A percentile compares a stretch with the other conserved stretches of the same genome.
These are phyloP conservation scores for Chouioia cunea DNA, from an alignment of 2,888 invertebrate species.

Conservation along the genomic window DNA sequence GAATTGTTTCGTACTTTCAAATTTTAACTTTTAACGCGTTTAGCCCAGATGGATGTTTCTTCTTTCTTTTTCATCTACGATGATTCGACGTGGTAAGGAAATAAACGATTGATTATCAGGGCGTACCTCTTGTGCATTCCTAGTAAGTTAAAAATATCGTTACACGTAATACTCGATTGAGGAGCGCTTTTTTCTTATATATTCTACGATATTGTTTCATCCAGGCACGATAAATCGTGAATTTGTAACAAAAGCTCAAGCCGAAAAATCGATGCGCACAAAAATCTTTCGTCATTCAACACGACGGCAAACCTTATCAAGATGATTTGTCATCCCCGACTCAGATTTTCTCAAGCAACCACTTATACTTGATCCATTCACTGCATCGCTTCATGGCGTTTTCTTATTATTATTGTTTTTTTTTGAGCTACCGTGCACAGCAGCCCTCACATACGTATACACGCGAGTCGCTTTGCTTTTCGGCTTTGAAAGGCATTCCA, in stretches of 20 bases:
- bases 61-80: too few species aligned
- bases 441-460: slow-evolving; percentile 1
- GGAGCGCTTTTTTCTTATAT: too few species aligned
- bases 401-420: neutral
- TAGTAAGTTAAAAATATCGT: too few species aligned
- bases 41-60: too few species aligned
- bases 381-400: neutral
- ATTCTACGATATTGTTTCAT: too few species aligned
- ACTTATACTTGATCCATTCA: neutral
- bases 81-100: too few species aligned
- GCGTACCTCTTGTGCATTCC: too few species aligned
- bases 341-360: slow-evolving; percentile 18
- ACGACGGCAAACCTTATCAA: slow-evolving; percentile 32
- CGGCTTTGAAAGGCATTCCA: slow-evolving; percentile 36
- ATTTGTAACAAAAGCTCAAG: neutral
- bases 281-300: slow-evolving; percentile 38
- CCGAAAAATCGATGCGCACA: slow-evolving; percentile 1
- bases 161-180: too few species aligned
- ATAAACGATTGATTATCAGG: too few species aligned
- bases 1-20: too few species aligned
- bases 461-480: neutral
- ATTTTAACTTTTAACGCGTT: too few species aligned
- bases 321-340: slow-evolving; percentile 43
- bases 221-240: too few species aligned
- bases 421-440: slow-evolving; percentile 27